Percentiles rank a stretch among this genome's conserved stretches.
Conservation (phyloP, 2,797 vertebrate genomes). For the Helostoma temminkii region DNA sequence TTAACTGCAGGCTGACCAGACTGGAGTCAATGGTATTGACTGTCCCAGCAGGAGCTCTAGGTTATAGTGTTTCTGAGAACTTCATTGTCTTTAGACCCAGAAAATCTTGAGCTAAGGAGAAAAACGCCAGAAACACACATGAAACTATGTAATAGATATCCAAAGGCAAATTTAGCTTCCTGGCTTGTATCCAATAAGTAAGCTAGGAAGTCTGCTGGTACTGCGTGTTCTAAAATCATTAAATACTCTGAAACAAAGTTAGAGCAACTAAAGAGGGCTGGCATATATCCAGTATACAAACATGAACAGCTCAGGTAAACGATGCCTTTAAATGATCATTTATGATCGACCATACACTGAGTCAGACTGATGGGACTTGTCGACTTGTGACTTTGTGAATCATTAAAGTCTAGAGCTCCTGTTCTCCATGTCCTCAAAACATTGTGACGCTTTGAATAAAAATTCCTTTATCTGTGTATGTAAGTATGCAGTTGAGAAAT, state of each 20-base stretch:
- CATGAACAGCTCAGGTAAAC: not conserved
- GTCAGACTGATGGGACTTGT: too few species aligned
- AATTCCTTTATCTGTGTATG: too few species aligned
- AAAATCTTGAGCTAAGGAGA: conserved; percentile 11
- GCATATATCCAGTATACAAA: conserved; percentile 5
- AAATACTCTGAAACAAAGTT: not conserved
- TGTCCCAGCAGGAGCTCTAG: conserved; percentile 26
- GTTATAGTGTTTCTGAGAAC: conserved; percentile 33
- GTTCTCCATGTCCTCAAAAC: too few species aligned
- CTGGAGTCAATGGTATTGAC: conserved; percentile 65
- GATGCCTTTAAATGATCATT: not conserved
- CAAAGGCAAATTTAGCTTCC: conserved; percentile 10
- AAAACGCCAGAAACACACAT: not conserved
- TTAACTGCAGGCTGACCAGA: conserved; percentile 52
- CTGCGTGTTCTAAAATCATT: not conserved
- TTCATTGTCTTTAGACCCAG: conserved; percentile 28
- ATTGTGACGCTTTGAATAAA: too few species aligned
- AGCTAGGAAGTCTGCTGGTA: not conserved
- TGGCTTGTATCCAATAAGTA: not conserved
- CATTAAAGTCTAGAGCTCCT: too few species aligned
- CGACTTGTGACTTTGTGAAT: too few species aligned
- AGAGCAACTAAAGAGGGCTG: not conserved
- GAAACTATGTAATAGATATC: not conserved
- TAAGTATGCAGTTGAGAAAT: conserved; percentile 7
- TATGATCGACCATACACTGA: too few species aligned